Base-by-base conservation (phyloP, 1,140 invertebrate genomes). In the Bombus ignitus region DNA sequence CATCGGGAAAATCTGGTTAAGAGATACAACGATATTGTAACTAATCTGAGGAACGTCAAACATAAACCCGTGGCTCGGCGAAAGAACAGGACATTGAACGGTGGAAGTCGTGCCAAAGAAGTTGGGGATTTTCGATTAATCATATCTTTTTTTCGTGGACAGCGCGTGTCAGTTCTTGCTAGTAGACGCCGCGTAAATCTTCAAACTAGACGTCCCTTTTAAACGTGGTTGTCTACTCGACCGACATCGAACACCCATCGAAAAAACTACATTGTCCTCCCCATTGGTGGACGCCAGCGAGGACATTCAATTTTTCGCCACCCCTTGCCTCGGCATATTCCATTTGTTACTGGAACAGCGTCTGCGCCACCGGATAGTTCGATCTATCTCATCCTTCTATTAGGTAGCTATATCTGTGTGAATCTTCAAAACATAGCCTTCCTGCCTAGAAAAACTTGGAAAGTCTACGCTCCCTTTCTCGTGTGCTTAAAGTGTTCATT, bases 181-280 rank as follows among this genome's bases (percentile, higher is more conserved):
- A n/a, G 35, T 32, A n/a, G 35, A 81, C 78, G 74, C 66, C 87
- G 73, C 80, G 47, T 88, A 89, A 89, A 88, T 89, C 88, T 89
- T 73, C 78, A 85, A 89, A 88, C 76, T 86, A 68, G 70, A 82
- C 82, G 66, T 79, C 47, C 73, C 80, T 53, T 84, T 88, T 88
- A 88, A 88, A 73, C 87, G 68, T 35, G 42, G 37, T 47, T 57
- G 87, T 47, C 77, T 66, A 79, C 42, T 87, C 74, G 84, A 73
- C 32, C 57, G 87, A 68, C 73, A 77, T 88, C 77, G 87, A 81
- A 71, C 44, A 28, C 81, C 71, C 47, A 68, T 8, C 18, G 28
- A 59, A 80, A 77, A 79, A 68, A 28, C 39, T 57, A 75, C 75
- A 83, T 74, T 81, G 73, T n/a, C 66, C 75, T 59, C 47, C 9